Conservation (phyloP, 2,797 vertebrate genomes). For the Myotis vivesi region DNA sequence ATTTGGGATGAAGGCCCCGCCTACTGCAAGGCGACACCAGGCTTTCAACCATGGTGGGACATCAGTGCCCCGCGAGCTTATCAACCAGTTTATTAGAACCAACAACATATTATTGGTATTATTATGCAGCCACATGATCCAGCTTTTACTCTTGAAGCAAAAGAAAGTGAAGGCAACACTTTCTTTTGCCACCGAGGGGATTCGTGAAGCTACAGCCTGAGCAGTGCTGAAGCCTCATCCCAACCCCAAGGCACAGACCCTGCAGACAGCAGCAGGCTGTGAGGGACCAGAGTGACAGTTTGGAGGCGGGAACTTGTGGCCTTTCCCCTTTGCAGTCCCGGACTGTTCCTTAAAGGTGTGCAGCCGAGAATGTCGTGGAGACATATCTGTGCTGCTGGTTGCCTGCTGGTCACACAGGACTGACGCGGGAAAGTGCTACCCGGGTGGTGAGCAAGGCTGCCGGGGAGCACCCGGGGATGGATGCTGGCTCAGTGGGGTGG, state of each 20-base stretch:
- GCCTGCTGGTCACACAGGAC: not conserved
- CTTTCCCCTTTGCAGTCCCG: not conserved
- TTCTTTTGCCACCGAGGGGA: not conserved
- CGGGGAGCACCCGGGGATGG: too few relatives aligned
- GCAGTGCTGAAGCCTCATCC: not conserved
- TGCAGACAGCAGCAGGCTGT: not conserved
- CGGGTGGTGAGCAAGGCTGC: fast-evolving
- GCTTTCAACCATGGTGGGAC: not conserved
- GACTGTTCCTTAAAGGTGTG: not conserved
- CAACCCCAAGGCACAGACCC: not conserved
- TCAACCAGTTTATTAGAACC: not conserved
- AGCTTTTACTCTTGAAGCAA: not conserved
- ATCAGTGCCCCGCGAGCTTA: too few relatives aligned
- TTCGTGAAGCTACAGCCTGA: not conserved
- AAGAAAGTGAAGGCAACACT: not conserved
- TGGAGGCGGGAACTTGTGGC: not conserved
- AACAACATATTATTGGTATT: not conserved
- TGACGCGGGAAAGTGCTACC: too few relatives aligned
- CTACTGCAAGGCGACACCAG: not conserved
- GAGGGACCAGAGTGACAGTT: not conserved
- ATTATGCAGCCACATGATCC: not conserved
- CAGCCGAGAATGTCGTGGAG: not conserved
- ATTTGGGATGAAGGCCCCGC: not conserved
- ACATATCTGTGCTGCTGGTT: not conserved
- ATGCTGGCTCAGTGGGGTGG: not conserved